phyloP scores from a whole-genome alignment of 2,888 invertebrate species.

The Watsonalla binaria region DNA sequence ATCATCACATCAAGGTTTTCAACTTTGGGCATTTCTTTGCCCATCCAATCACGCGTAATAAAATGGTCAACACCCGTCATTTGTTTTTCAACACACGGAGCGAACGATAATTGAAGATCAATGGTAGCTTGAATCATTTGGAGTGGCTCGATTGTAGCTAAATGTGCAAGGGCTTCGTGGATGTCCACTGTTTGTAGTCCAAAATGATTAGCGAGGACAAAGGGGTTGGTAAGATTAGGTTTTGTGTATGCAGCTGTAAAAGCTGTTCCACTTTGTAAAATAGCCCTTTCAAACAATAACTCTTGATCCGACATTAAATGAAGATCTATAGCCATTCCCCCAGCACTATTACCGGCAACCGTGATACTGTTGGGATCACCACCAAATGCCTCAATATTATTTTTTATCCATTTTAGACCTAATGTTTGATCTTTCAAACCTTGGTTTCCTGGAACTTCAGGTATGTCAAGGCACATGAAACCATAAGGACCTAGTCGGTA shows the following conservation, averaged over 20 bases:
- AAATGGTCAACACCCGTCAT: too few relatives aligned
- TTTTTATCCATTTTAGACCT: conserved; percentile 50
- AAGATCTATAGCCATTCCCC: conserved; percentile 45
- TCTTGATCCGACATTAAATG: conserved; percentile 41
- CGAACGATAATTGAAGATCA: too few relatives aligned
- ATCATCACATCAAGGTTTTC: too few relatives aligned
- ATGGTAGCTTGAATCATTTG: too few relatives aligned
- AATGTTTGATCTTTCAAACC: conserved; percentile 53
- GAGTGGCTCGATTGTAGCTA: too few relatives aligned
- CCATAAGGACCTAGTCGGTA: conserved; percentile 59
- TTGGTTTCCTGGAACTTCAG: conserved; percentile 43
- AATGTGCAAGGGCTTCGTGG: conserved; percentile 26
- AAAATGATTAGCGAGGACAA: conserved; percentile 35
- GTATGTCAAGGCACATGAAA: conserved; percentile 49
- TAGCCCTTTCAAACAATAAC: conserved; percentile 39
- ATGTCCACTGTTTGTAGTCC: conserved; percentile 25
- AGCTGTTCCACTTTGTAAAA: conserved; percentile 47
- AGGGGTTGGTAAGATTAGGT: conserved; percentile 30
- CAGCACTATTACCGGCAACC: conserved; percentile 55
- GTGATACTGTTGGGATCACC: conserved; percentile 47
- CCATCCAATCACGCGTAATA: too few relatives aligned
- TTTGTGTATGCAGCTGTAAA: conserved; percentile 16
- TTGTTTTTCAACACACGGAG: too few relatives aligned
- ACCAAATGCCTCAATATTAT: conserved; percentile 49
- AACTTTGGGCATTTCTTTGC: too few relatives aligned